These are phyloP conservation scores for Leptopilina drosophilae DNA, from an alignment of 2,888 invertebrate species.

Conservation along the genomic window DNA sequence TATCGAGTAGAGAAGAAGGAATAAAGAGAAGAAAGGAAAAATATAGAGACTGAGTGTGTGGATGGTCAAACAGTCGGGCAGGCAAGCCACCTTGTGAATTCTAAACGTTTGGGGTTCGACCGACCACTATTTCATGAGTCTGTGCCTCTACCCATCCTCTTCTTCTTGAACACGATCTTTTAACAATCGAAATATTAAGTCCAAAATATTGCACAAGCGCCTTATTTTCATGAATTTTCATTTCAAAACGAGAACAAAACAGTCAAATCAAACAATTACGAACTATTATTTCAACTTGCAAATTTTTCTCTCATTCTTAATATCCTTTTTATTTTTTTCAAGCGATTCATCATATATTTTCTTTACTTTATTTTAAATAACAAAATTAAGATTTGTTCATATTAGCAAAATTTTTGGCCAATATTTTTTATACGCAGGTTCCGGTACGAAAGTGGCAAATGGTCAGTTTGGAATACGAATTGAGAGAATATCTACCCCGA, in stretches of 20 bases:
- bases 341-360: too few species aligned
- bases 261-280: too few species aligned
- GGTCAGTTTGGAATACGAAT: conserved; percentile 76
- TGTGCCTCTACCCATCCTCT: not conserved
- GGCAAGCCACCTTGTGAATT: conserved; percentile 69
- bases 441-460: conserved; percentile 73
- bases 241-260: not conserved
- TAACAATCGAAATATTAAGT: not conserved
- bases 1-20: conserved; percentile 50
- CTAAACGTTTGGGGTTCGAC: conserved; percentile 67
- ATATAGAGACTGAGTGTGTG: conserved; percentile 22
- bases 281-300: too few species aligned
- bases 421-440: conserved; percentile 58
- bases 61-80: conserved; percentile 46
- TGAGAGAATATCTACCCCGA: conserved; percentile 66
- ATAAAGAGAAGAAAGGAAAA: conserved; percentile 53
- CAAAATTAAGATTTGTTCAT: not conserved
- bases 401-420: not conserved
- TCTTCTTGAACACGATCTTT: not conserved
- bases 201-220: conserved; percentile 5
- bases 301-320: conserved; percentile 50
- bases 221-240: conserved; percentile 25
- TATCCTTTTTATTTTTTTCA: conserved; percentile 36
- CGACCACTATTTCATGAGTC: conserved; percentile 50
- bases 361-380: not conserved